Base-by-base conservation (phyloP, 2,797 vertebrate genomes). In the Vespertilio murinus region DNA sequence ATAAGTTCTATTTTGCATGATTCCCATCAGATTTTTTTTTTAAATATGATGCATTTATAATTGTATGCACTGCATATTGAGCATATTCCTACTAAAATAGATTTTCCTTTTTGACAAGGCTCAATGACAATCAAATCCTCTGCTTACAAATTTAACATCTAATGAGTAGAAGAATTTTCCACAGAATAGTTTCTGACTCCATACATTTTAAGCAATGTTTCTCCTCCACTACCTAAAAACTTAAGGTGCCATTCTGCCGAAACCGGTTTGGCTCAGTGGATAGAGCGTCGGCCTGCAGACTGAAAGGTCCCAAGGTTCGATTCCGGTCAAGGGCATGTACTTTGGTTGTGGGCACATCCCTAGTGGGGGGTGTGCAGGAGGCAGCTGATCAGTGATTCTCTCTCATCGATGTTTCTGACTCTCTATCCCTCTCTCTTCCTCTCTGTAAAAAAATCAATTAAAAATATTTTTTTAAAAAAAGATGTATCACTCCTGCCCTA, bases 61-160 rank as follows among this genome's bases (percentile, higher is more conserved):
- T 61, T 90, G 8, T 64, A 56, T 88, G 52, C 9, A 40, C 33
- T 59, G 11, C 30, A 90, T 78, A 80, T 40, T 74, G 56, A 85
- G 20, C 61, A 35, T 52, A 88, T 78, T 88, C 13, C 59, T 84
- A 75, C 30, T n/a, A 47, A 85, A 11, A 74, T 23, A 94, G 54
- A 82, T 77, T 94, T 95, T 49, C 38, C 71, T 67, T 88, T 83
- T 79, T 52, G 42, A 92, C 45, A 93, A 93, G 85, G 5, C 42
- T 92, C 40, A 78, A 61, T 40, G 69, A 80, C 16, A 88, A 64
- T 33, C 71, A 74, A 71, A 90, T 54, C 22, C 45, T 82, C 75
- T 85, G 17, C 78, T 69, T 77, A 49, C 7, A 93, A 87, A 84
- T 88, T 94, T 85, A 89, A 45, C 56, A 80, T 67, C n/a, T 89